Conservation (phyloP, 2,888 invertebrate species). For the Lamellibrachia columna region DNA sequence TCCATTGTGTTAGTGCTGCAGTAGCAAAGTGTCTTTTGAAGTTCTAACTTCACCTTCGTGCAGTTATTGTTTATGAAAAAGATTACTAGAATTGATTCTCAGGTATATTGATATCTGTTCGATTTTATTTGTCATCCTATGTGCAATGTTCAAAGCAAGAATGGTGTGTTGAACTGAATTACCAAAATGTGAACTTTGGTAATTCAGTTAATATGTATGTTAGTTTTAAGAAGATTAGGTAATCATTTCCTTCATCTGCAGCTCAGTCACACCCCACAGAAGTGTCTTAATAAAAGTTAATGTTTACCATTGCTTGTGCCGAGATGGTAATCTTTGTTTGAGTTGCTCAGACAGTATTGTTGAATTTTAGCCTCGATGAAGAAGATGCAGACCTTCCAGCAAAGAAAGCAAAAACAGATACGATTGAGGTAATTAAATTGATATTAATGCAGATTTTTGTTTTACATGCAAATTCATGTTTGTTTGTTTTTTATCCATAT, state of each 20-base stretch:
- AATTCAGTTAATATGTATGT: background rate
- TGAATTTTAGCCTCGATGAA: background rate
- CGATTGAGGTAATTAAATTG: background rate
- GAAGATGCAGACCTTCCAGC: background rate
- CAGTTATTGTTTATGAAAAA: background rate
- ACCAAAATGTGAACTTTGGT: background rate
- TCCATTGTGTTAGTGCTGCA: background rate
- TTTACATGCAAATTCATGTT: background rate
- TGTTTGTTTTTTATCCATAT: no score
- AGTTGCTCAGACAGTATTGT: background rate
- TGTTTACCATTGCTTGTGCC: background rate
- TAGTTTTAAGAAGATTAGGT: background rate
- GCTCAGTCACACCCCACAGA: background rate
- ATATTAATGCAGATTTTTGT: background rate
- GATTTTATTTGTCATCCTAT: background rate
- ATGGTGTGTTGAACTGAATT: background rate
- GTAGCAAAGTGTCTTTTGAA: background rate
- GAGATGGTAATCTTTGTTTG: background rate
- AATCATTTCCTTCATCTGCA: background rate
- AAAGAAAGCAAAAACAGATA: background rate
- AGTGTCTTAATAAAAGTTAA: background rate
- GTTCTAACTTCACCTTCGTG: background rate
- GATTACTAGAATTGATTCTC: background rate
- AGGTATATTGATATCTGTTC: background rate
- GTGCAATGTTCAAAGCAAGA: background rate